Evolutionary conservation across 2,797 vertebrate genomes (phyloP), one percentile per base, ranked within the genome.

Genomic region (Danio kyathit): DNA sequence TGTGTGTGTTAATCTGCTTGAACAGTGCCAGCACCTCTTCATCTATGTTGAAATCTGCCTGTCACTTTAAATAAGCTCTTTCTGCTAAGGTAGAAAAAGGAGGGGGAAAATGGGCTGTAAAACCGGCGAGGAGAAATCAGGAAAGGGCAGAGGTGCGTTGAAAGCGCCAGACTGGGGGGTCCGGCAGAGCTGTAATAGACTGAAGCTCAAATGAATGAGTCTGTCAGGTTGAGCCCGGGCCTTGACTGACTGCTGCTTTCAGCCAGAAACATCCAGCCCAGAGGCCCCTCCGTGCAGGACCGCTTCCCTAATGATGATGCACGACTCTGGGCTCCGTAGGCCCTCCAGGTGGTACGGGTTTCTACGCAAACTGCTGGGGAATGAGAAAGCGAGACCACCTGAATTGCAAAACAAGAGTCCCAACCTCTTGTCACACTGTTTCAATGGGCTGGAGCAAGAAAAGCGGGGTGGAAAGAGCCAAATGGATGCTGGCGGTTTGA

Each of bases 271-370:
- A 80, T 82, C 49, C 79, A 83, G 63, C 76, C 46, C 83, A 64
- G 78, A 81, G 78, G 84, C 84, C 65, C 86, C 60, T 72, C 60
- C 80, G 81, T 64, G 80, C 86, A 83, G 80, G 84, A 87, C 63
- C 57, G 84, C 79, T 67, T 83, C 70, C 38, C 52, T 88, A 88
- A 90, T 84, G 85, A 88, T 87, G 87, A 90, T 73, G 82, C 76
- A 88, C 43, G 89, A 84, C 76, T 74, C 79, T 16, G 16, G 10
- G 17, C 43, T 54, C 76, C 64, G 52, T 44, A 12, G 83, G 80
- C 48, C 61, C 38, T 48, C 14, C 17, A 44, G 64, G 77, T 41
- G 13, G n/a, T 52, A 16, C 3, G 38, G 76, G 63, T 12, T 4
- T 43, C 54, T 63, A 46, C 4, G 46, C 6, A 61, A 71, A 29